These are phyloP conservation scores for Ennomos erosarius DNA, from an alignment of 2,888 invertebrate genomes.

Conservation along the genomic window DNA sequence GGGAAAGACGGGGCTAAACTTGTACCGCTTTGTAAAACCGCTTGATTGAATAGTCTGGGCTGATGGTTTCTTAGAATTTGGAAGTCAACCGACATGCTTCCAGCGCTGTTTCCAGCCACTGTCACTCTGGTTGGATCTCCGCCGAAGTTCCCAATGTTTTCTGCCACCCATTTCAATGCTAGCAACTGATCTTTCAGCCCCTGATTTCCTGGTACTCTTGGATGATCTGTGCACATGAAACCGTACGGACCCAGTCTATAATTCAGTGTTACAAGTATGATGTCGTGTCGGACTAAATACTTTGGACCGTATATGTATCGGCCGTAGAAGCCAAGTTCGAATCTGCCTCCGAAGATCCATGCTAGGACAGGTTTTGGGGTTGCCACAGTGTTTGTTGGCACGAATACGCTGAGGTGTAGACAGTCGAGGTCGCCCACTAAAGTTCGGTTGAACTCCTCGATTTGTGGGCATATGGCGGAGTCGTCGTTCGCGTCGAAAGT, in stretches of 20 bases:
- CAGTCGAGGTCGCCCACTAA: slow-evolving; percentile 57
- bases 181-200: slow-evolving; percentile 64
- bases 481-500: slow-evolving; percentile 62
- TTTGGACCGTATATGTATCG: slow-evolving; percentile 53
- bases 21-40: slow-evolving; percentile 62
- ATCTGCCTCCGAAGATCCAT: slow-evolving; percentile 63
- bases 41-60: slow-evolving; percentile 58
- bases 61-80: slow-evolving; percentile 50
- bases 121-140: slow-evolving; percentile 64
- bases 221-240: slow-evolving; percentile 63
- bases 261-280: slow-evolving; percentile 63
- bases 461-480: slow-evolving; percentile 60
- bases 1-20: slow-evolving; percentile 39
- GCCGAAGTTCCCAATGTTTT: slow-evolving; percentile 64
- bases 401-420: slow-evolving; percentile 59
- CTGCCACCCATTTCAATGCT: slow-evolving; percentile 62
- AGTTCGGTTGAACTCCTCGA: slow-evolving; percentile 47
- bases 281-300: slow-evolving; percentile 55
- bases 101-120: slow-evolving; percentile 64
- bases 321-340: slow-evolving; percentile 49
- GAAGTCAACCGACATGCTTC: slow-evolving; percentile 53
- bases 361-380: slow-evolving; percentile 57
- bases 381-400: slow-evolving; percentile 49
- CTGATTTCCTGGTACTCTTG: slow-evolving; percentile 64
- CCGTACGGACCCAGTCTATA: slow-evolving; percentile 67